Evolutionary conservation across 2,888 invertebrate species (phyloP), one percentile per base, ranked within the genome.

Genomic region (Stenotaenia linearis): DNA sequence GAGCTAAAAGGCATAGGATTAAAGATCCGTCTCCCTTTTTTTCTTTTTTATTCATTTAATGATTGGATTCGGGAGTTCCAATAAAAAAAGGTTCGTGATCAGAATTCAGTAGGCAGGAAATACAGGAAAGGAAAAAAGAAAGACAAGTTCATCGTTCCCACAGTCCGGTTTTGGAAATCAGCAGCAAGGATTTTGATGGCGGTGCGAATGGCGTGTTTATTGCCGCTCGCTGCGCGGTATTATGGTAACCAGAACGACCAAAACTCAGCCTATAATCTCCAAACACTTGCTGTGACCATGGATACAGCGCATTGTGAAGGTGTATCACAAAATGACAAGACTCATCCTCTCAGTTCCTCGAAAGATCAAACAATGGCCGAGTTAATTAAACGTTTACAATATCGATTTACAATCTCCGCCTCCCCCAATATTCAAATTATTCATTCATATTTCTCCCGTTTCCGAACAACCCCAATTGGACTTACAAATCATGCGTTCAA

Each of bases 21-120:
- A 56, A 56, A 56, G 56, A 56, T 21, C n/a, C 56, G 56, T 56
- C 56, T n/a, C n/a, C n/a, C n/a, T n/a, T n/a, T n/a, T n/a, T n/a
- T 56, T 56, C 56, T 56, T 56, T 56, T 56, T 56, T 56, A 56
- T 56, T 56, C 56, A 56, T 56, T 56, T 56, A 56, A 56, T 56
- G 56, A 56, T 56, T 56, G 56, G 56, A 18, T 56, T 56, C 56
- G 23, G 21, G 18, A 18, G n/a, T 21, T 56, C 23, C 56, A 56
- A 56, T 56, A 56, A 56, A 56, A 56, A 56, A 56, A 56, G 21
- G 56, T 18, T 23, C 56, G 56, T 56, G 56, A 56, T n/a, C 23
- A 9, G 56, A 56, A 56, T 56, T 21, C 56, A 18, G 21, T 56
- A n/a, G 23, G 18, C 18, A 23, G 15, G 56, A n/a, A 56, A 56